Conservation (phyloP, 2,113 vertebrate species). For the Pogona vitticeps region DNA sequence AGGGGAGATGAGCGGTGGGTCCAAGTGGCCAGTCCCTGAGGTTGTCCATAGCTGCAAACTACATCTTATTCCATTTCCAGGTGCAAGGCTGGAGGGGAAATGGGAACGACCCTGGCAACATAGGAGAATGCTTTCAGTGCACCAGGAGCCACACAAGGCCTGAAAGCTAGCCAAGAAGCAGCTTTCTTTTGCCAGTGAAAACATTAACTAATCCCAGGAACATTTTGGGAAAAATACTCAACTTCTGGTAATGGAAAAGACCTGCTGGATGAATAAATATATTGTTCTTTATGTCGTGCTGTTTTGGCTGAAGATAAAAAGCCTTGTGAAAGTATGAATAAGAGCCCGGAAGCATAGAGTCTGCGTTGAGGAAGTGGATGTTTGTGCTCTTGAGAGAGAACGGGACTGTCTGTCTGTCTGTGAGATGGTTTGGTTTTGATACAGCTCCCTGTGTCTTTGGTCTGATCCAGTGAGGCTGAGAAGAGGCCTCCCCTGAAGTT, state of each 20-base stretch:
- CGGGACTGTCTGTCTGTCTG: neutral
- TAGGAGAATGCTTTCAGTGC: neutral
- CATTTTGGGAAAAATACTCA: slow-evolving; percentile 2
- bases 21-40: accelerated
- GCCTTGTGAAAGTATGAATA: neutral
- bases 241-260: slow-evolving; percentile 18
- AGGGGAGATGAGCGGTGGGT: no score
- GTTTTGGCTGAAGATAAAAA: neutral
- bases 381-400: neutral
- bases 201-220: slow-evolving; percentile 18
- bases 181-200: slow-evolving; percentile 32
- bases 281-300: neutral
- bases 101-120: neutral
- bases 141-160: neutral
- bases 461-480: no score
- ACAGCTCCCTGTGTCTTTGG: no score
- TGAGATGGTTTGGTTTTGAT: neutral
- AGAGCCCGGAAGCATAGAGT: neutral
- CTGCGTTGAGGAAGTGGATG: neutral
- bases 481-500: no score
- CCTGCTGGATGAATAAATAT: neutral
- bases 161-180: slow-evolving; percentile 8
- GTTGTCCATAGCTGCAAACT: no score
- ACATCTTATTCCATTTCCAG: neutral
- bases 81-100: neutral